Conservation (phyloP, 2,113 vertebrate species). For the Lates calcarifer region DNA sequence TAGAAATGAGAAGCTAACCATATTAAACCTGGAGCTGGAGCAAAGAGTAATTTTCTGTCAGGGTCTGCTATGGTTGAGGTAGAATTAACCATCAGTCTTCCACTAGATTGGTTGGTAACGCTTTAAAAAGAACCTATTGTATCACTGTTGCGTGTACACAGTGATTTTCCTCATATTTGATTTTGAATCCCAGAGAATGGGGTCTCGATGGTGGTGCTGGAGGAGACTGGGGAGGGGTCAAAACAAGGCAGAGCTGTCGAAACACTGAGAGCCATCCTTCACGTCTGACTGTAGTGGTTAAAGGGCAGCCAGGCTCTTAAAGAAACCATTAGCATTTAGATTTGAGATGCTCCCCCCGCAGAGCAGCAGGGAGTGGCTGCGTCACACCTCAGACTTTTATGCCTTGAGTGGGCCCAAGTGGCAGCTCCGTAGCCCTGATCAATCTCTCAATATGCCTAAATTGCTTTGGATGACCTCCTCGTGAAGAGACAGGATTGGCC, state of each 20-base stretch:
- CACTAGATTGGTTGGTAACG: background rate
- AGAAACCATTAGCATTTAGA: conserved; percentile 85
- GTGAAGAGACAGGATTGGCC: conserved; percentile 60
- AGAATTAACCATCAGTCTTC: conserved; percentile 8
- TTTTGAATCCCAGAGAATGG: conserved; percentile 17
- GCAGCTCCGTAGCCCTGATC: conserved; percentile 70
- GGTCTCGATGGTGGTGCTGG: conserved; percentile 18
- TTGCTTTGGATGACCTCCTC: conserved; percentile 78
- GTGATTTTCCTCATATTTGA: conserved; percentile 15
- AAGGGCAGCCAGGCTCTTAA: conserved; percentile 80
- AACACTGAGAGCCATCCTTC: conserved; percentile 75
- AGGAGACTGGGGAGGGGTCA: conserved; percentile 49
- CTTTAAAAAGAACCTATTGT: conserved; percentile 8
- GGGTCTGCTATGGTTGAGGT: background rate
- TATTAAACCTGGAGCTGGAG: background rate
- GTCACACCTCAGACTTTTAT: conserved; percentile 69
- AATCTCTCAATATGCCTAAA: conserved; percentile 79
- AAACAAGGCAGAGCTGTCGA: conserved; percentile 65
- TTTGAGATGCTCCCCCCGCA: conserved; percentile 62
- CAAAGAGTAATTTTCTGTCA: conserved; percentile 10
- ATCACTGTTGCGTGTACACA: background rate
- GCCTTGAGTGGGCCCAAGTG: conserved; percentile 70
- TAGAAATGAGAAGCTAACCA: no score
- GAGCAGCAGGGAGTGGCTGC: conserved; percentile 57
- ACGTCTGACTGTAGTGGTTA: conserved; percentile 78